Base-by-base conservation (phyloP, 2,797 vertebrate genomes). In the Martes flavigula region DNA sequence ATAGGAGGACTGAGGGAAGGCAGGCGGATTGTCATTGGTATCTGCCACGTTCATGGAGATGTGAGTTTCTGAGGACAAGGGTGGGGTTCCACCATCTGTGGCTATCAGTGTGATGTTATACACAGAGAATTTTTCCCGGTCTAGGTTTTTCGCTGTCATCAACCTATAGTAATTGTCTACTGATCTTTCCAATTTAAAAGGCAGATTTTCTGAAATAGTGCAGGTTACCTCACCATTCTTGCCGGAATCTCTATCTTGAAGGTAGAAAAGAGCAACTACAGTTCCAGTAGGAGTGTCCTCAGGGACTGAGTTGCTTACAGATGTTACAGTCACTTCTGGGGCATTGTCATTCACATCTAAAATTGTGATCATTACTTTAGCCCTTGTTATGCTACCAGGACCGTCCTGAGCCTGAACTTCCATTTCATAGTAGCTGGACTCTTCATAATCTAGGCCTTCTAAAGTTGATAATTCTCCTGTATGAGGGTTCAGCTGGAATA, bases 371-470 rank as follows among this genome's bases (percentile, higher is more conserved):
- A 99, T 98, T 0, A 99, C 95, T 48, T 99, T 97, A 5, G 97
- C 93, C 60, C 96, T 98, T 18, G 95, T 98, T 98, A 84, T 98
- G 98, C 3, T 99, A 32, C 98, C 99, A 0, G 99, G 98, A 97
- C 98, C 99, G 87, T 99, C 99, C 97, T 99, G 99, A 38, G 99
- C 99, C 81, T 98, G 98, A 51, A 99, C 82, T 92, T 99, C 99
- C 98, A 99, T 98, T 98, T 99, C 98, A 92, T 99, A 98, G 20
- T 98, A 96, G 27, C 84, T 64, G 21, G 96, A 96, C 3, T 97
- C 97, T 91, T 99, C 99, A 98, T 98, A 99, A 98, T 99, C 98
- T 4, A 99, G 85, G 0, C 38, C 18, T 38, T 98, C 97, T 20
- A 92, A 94, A 0, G 98, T 97, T n/a, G 54, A 56, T 9, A 99